These are phyloP conservation scores for Disparrhopalites patrizii DNA, from an alignment of 2,888 invertebrate species.

Conservation along the genomic window DNA sequence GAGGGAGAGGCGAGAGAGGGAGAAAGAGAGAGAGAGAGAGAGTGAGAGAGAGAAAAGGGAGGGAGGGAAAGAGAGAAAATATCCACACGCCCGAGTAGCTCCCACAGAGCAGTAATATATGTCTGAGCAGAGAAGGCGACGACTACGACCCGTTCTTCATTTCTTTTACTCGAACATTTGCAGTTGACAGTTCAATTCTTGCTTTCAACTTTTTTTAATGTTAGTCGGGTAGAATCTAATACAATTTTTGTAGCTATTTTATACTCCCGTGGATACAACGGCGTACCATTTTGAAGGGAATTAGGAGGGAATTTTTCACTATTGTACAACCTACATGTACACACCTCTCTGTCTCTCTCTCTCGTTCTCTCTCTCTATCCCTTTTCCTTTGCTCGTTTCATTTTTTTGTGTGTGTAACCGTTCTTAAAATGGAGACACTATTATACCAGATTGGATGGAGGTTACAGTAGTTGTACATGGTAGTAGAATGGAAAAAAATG, in stretches of 20 bases:
- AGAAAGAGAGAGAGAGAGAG: too few species aligned
- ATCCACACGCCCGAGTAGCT: background rate
- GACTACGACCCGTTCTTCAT: slow-evolving; percentile 5
- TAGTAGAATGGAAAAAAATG: too few species aligned
- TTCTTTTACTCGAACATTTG: slow-evolving; percentile 12
- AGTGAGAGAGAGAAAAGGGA: slow-evolving; percentile 75
- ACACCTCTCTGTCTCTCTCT: too few species aligned
- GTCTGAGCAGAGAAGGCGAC: background rate
- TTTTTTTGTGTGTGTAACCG: too few species aligned
- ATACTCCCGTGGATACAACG: background rate
- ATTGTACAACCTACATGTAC: too few species aligned
- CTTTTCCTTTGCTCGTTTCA: too few species aligned
- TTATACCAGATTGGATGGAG: too few species aligned
- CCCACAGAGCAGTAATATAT: background rate
- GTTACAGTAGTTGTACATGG: too few species aligned
- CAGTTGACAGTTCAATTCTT: slow-evolving; percentile 22
- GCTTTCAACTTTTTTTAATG: slow-evolving; percentile 7
- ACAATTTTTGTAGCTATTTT: slow-evolving; percentile 10
- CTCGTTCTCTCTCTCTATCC: too few species aligned
- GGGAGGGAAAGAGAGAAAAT: slow-evolving; percentile 61
- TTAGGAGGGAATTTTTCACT: slow-evolving; percentile 3
- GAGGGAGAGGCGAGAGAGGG: too few species aligned
- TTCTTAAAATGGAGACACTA: too few species aligned
- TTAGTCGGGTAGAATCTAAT: slow-evolving; percentile 4
- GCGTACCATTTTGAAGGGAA: background rate